Evolutionary conservation across 2,888 invertebrate species (phyloP).

Genomic region (Gastrophysa polygoni): DNA sequence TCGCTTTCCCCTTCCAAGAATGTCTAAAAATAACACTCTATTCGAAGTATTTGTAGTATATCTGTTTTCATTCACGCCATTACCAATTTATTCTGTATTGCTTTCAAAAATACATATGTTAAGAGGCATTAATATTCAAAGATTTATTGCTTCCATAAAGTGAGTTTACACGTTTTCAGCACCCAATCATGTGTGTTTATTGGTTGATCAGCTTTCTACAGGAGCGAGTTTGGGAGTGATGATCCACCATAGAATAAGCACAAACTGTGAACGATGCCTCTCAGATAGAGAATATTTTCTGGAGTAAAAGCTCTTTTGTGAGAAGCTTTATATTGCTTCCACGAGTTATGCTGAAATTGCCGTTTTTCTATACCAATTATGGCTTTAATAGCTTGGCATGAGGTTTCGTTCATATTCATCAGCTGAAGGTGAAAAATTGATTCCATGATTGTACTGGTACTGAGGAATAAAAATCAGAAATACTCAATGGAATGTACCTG

Average conservation of each 20-base stretch:
- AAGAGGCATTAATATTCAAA: background rate
- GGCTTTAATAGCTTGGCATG: too few species aligned
- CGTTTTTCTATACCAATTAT: too few species aligned
- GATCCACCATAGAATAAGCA: background rate
- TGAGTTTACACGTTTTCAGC: background rate
- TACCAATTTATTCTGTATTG: background rate
- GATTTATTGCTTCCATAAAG: background rate
- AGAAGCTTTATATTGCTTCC: background rate
- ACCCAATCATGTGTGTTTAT: background rate
- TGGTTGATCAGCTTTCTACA: background rate
- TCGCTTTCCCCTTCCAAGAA: background rate
- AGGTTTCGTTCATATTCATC: too few species aligned
- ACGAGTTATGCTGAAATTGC: too few species aligned
- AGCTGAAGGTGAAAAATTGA: too few species aligned
- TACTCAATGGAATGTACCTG: too few species aligned
- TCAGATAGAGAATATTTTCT: background rate
- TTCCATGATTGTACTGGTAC: too few species aligned
- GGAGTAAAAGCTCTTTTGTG: background rate
- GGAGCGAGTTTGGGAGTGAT: background rate
- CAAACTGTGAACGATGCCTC: background rate
- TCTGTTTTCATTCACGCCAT: background rate
- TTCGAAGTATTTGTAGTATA: background rate
- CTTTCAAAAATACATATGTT: background rate
- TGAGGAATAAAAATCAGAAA: too few species aligned
- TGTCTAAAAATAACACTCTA: background rate